Evolutionary conservation across 2,797 vertebrate species (phyloP).

Genomic region (Acrocephalus scirpaceus): DNA sequence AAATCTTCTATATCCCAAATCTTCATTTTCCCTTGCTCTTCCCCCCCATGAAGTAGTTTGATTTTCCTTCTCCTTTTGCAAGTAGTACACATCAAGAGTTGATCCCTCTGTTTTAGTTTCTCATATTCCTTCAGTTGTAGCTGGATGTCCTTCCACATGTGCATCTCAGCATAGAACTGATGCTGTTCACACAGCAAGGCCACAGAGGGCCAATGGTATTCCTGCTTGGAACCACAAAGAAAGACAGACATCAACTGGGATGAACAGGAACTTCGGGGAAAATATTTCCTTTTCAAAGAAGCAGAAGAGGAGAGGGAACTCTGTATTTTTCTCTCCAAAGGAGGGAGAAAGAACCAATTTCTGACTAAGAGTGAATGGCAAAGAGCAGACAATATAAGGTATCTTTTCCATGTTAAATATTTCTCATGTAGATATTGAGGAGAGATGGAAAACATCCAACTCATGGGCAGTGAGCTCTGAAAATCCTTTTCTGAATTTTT

Average conservation of each 20-base stretch:
- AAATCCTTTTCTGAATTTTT: background rate
- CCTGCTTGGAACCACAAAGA: background rate
- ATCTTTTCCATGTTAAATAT: background rate
- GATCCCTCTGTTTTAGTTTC: background rate
- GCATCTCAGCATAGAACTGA: background rate
- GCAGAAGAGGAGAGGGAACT: background rate
- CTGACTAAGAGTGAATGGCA: background rate
- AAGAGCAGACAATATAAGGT: background rate
- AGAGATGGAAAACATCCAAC: background rate
- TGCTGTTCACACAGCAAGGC: background rate
- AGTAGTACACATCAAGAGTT: background rate
- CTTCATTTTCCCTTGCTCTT: background rate
- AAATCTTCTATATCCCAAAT: background rate
- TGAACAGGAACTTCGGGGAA: background rate
- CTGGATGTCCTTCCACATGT: rapidly evolving
- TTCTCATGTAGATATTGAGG: background rate
- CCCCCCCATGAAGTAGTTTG: background rate
- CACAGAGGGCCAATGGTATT: background rate
- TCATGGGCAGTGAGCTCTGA: background rate
- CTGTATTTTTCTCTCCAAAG: background rate
- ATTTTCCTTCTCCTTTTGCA: background rate
- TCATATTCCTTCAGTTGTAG: background rate
- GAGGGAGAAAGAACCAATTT: background rate
- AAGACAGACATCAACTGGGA: background rate
- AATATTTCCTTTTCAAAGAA: background rate